Percentiles rank a stretch among this genome's conserved stretches.
phyloP scores from a whole-genome alignment of 2,113 vertebrate species.

The Peucedramus taeniatus region DNA sequence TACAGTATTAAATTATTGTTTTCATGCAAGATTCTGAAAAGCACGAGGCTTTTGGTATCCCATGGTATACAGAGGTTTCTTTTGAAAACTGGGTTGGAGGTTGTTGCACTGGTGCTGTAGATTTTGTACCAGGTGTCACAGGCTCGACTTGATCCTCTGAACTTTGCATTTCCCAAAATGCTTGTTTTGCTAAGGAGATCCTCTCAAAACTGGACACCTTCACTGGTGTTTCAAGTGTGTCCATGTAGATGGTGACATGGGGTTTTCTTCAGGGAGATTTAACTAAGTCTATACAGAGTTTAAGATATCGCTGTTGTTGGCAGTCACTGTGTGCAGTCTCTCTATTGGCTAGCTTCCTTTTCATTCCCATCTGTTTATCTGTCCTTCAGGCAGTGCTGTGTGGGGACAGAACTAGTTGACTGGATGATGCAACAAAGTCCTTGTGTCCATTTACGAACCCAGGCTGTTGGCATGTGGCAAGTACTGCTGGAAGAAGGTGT shows the following conservation, averaged over 20 bases:
- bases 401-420: constrained; percentile 95
- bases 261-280: neutral
- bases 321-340: neutral
- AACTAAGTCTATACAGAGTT: neutral
- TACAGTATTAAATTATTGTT: neutral
- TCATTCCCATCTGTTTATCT: neutral
- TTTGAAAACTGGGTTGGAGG: neutral
- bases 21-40: neutral
- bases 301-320: neutral
- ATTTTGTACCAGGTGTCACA: neutral
- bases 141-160: neutral
- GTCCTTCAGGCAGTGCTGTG: constrained; percentile 87
- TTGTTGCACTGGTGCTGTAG: neutral
- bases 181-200: neutral
- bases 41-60: neutral
- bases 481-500: constrained; percentile 93
- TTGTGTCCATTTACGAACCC: constrained; percentile 87
- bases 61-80: neutral
- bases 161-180: neutral
- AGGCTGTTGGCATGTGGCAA: constrained; percentile 99
- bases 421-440: constrained; percentile 95
- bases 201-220: neutral
- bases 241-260: accelerated
- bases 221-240: neutral
- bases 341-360: neutral